A percentile compares a stretch with the other conserved stretches of the same genome.
Evolutionary conservation across 2,797 vertebrate species (phyloP).

Genomic region (Cossypha polioptera): DNA sequence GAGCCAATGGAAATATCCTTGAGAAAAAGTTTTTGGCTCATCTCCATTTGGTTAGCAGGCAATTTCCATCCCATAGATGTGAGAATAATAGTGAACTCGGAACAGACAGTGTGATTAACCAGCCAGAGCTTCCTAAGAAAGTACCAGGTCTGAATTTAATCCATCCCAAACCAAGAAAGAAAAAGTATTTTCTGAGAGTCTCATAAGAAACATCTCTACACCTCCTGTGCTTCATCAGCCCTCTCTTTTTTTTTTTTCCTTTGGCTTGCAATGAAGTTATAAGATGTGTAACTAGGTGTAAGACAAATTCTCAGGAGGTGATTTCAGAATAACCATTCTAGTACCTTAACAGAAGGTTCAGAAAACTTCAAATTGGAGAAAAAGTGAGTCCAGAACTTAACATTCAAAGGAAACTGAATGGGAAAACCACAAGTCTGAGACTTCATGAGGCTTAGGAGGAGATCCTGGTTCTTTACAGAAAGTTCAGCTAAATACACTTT

Average conservation of each 20-base stretch:
- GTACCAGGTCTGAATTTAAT: neutral
- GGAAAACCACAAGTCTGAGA: neutral
- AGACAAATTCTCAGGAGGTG: neutral
- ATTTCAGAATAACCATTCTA: neutral
- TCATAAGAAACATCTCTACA: neutral
- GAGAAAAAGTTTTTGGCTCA: neutral
- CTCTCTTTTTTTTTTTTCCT: neutral
- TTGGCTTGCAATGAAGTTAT: neutral
- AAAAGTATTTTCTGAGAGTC: neutral
- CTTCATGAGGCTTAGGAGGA: neutral
- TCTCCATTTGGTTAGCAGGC: neutral
- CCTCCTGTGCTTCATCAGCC: neutral
- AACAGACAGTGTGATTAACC: neutral
- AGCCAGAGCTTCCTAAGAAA: neutral
- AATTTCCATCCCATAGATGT: neutral
- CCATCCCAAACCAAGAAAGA: neutral
- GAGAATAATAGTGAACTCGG: neutral
- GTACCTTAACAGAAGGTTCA: neutral
- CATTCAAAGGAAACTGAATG: neutral
- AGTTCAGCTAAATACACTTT: neutral
- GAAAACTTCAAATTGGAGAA: neutral
- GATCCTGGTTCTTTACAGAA: neutral
- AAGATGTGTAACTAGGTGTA: neutral
- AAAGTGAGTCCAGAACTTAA: neutral
- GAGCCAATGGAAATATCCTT: constrained; percentile 30